Percentiles rank a stretch among this genome's conserved stretches.
Evolutionary conservation across 2,888 invertebrate genomes (phyloP).

Genomic region (Hartigia nigra): DNA sequence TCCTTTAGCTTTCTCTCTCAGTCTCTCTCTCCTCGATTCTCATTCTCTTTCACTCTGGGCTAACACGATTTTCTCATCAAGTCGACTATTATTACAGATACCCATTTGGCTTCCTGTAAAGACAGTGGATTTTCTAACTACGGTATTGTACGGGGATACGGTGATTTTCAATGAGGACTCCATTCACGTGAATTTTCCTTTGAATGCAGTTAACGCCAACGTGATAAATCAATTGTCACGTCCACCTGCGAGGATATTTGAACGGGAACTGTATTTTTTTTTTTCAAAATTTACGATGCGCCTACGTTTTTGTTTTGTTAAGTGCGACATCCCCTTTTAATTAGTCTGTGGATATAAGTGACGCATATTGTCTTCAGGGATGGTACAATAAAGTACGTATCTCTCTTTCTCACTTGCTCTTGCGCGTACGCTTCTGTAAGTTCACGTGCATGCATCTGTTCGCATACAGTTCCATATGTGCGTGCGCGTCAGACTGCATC

Average conservation of each 20-base stretch:
- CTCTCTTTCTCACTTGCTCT: too few relatives aligned
- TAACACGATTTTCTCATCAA: background rate
- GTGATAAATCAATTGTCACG: background rate
- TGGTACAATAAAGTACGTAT: background rate
- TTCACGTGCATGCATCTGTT: background rate
- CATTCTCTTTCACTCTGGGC: background rate
- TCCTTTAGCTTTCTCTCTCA: background rate
- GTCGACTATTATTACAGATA: background rate
- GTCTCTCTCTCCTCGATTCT: background rate
- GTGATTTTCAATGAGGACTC: background rate
- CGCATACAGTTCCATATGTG: background rate
- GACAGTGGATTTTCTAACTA: background rate
- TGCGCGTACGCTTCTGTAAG: background rate
- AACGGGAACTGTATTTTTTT: background rate
- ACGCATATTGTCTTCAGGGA: background rate
- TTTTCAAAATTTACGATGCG: background rate
- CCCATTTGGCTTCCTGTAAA: background rate
- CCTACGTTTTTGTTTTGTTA: background rate
- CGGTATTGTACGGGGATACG: background rate
- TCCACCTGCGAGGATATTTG: background rate
- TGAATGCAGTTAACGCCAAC: background rate
- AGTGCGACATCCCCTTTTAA: background rate
- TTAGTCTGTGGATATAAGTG: background rate
- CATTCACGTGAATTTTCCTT: background rate
- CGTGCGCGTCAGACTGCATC: background rate